phyloP scores from a whole-genome alignment of 2,888 invertebrate genomes.

The Amorpha juglandis region DNA sequence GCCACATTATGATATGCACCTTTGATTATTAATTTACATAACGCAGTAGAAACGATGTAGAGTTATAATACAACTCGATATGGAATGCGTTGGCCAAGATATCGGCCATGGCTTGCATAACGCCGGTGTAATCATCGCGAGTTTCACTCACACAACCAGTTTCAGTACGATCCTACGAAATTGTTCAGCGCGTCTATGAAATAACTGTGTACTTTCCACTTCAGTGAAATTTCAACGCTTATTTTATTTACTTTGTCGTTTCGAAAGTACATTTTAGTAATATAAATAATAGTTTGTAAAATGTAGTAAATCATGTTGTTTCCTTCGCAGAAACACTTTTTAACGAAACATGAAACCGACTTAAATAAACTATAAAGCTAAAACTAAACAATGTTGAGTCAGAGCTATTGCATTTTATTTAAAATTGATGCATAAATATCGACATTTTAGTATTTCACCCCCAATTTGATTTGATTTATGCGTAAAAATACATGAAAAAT shows the following conservation, averaged over 20 bases:
- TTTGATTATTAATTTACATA: slow-evolving; percentile 43
- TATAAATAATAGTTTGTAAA: neutral
- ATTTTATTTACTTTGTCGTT: neutral
- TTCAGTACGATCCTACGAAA: slow-evolving; percentile 1
- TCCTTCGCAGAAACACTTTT: no score
- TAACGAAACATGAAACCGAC: no score
- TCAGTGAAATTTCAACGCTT: neutral
- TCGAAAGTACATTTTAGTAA: neutral
- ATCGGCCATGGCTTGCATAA: slow-evolving; percentile 61
- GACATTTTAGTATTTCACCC: no score
- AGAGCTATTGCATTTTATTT: no score
- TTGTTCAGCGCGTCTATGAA: neutral
- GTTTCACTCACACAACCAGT: slow-evolving; percentile 8
- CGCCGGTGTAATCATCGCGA: slow-evolving; percentile 40
- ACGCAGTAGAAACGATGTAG: slow-evolving; percentile 32
- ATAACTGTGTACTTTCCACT: slow-evolving; percentile 17
- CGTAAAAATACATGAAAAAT: no score
- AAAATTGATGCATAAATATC: no score
- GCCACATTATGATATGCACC: slow-evolving; percentile 6
- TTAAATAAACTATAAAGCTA: no score
- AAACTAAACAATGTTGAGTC: no score
- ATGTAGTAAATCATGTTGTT: neutral
- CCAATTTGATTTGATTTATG: no score
- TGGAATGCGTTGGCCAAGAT: slow-evolving; percentile 62
- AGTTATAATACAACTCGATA: slow-evolving; percentile 52